Base-by-base conservation (phyloP, 2,888 invertebrate genomes). In the Pseudoips prasinana region DNA sequence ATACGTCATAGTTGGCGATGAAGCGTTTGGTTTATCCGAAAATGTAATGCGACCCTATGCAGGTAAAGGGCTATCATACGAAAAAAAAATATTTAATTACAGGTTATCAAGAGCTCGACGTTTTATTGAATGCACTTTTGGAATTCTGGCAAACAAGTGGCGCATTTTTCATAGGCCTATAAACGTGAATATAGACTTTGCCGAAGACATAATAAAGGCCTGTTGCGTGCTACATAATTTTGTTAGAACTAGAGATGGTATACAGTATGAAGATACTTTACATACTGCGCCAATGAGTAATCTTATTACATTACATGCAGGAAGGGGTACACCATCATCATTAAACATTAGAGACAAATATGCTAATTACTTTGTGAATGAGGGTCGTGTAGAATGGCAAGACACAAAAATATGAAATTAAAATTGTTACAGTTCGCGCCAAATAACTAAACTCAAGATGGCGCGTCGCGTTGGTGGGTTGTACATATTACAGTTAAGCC, bases 181-280 rank as follows among this genome's bases (percentile, higher is more conserved):
- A 29, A 29, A 32, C 32, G 10, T 38, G 19, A 23, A 32, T 18
- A 27, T 22, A 20, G 32, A 38, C 10, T 23, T 8, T 32, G 2
- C 33, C 27, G 28, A 28, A 28, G 23, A 20, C 24, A 14, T 38
- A 22, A 29, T 38, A 33, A 33, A 33, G 29, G 29, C 38, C 28
- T 19, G 28, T 22, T 38, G 33, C 8, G 33, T 29, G 29, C 32
- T 36, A 25, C 36, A 33, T 36, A 33, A 40, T 23, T 40, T 31
- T 39, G 55, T 53, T 17, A 22, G 55, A 24, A 45, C 37, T 39
- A 50, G 53, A 46, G 57, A 58, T 55, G 57, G 59, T 35, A 10
- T 46, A 39, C 39, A 43, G 29, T 50, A 22, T 44, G 28, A 50
- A 40, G 44, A 56, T 37, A 52, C 54, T 44, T 36, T 31, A 31